Evolutionary conservation across 2,797 vertebrate genomes (phyloP).

Genomic region (Phoxinus dragarum): DNA sequence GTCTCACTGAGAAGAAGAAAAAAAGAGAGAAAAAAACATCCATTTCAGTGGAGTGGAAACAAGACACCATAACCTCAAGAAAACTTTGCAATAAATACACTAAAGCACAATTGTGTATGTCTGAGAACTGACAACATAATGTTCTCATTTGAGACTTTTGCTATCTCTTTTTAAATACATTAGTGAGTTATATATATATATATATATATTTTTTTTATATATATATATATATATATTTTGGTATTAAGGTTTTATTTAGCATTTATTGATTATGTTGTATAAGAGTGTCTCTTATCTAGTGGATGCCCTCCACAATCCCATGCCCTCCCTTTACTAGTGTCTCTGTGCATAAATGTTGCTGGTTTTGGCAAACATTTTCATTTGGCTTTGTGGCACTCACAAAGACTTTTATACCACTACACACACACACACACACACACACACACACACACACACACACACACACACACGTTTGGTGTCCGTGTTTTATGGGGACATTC

Average conservation of each 20-base stretch:
- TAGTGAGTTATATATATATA: too few species aligned
- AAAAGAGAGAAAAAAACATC: constrained; percentile 76
- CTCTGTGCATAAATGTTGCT: constrained; percentile 76
- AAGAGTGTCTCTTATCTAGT: constrained; percentile 23
- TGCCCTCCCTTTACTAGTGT: constrained; percentile 77
- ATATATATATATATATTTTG: too few species aligned
- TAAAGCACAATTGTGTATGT: constrained; percentile 27
- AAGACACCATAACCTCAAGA: constrained; percentile 44
- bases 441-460: constrained; percentile 53
- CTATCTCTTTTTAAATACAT: not conserved
- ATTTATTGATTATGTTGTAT: not conserved
- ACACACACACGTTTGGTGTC: constrained; percentile 13
- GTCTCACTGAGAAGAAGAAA: constrained; percentile 64
- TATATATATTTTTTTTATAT: too few species aligned
- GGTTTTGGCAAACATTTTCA: constrained; percentile 77
- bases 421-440: constrained; percentile 47
- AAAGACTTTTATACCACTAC: constrained; percentile 73
- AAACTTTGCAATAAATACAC: constrained; percentile 21
- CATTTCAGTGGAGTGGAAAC: constrained; percentile 61
- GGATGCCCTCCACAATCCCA: constrained; percentile 66
- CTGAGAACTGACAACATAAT: constrained; percentile 2
- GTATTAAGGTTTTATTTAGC: not conserved
- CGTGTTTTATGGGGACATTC: too few species aligned
- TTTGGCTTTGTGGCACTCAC: constrained; percentile 76
- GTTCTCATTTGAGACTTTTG: not conserved